Evolutionary conservation across 92 coral and sea anemone species (phyloP), one percentile per base, ranked within the genome.

Genomic region (Montipora capitata): DNA sequence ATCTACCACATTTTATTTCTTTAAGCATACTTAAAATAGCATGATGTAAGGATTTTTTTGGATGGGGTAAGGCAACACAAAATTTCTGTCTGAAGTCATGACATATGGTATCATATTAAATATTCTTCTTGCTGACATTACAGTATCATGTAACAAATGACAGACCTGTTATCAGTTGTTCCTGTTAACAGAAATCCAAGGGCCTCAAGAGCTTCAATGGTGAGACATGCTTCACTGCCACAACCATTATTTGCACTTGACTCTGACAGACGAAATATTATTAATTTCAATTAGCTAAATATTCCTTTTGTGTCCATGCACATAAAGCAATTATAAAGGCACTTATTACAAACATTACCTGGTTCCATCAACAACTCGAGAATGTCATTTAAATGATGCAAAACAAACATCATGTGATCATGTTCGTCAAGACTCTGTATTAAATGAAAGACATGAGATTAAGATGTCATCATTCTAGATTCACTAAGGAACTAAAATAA

Each of bases 371-470:
- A 70, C 38, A 97, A 87, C 77, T 97, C 98, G 40, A 97, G 91
- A 62, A 97, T 97, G 79, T 96, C 99, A 83, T 96, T 96, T 57
- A 97, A 88, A 80, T 97, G 99, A 89, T 97, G 98, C 64, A 97
- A 82, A 48, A 95, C 96, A 94, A 97, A 97, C 98, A 95, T 97
- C 93, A 97, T 89, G 86, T 97, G 96, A 72, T 96, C 98, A 87
- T 97, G 99, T 49, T 97, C 99, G 91, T 97, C 99, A 80, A 97
- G 80, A 91, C 97, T 97, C 99, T 97, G 61, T 27, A 27, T 27
- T 27, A 27, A 27, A 27, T 27, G 35, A 27, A 27, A 27, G 35
- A 63, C 3, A 14, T n/a, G 42, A 20, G 12, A 27, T 27, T 27
- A 52, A 61, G 54, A 48, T 77, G 68, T 5, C 11, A 65, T 27